Evolutionary conservation across 2,888 invertebrate genomes (phyloP).

Genomic region (Zele albiditarsus): DNA sequence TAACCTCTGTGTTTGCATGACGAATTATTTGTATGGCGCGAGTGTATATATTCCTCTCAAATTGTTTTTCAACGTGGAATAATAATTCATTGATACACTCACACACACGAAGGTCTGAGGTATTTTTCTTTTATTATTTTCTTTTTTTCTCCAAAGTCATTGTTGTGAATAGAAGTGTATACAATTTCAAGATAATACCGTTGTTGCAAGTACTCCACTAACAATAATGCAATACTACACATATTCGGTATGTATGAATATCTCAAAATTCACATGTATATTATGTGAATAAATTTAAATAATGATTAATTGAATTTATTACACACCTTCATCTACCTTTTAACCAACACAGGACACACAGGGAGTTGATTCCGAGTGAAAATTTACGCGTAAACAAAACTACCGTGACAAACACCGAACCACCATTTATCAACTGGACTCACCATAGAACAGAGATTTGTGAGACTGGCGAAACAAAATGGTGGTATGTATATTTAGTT

Average conservation of each 20-base stretch:
- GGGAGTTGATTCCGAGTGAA: slow-evolving; percentile 66
- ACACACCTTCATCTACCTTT: slow-evolving; percentile 82
- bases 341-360: slow-evolving; percentile 66
- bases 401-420: slow-evolving; percentile 80
- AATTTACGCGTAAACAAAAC: slow-evolving; percentile 79
- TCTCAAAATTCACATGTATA: not conserved
- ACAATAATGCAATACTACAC: not conserved
- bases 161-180: not conserved
- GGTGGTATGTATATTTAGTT: not conserved
- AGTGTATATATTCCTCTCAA: not conserved
- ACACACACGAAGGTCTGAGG: not conserved
- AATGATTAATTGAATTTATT: slow-evolving; percentile 39
- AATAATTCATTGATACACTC: not conserved
- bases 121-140: not conserved
- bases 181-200: not conserved
- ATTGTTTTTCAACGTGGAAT: not conserved
- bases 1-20: slow-evolving; percentile 20
- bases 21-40: not conserved
- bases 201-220: slow-evolving; percentile 11
- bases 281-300: not conserved
- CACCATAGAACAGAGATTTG: slow-evolving; percentile 61
- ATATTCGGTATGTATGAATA: slow-evolving; percentile 10
- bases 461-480: not conserved
- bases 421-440: slow-evolving; percentile 81
- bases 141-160: not conserved